Conservation (phyloP, 2,113 vertebrate species). For the Rallus limicola region DNA sequence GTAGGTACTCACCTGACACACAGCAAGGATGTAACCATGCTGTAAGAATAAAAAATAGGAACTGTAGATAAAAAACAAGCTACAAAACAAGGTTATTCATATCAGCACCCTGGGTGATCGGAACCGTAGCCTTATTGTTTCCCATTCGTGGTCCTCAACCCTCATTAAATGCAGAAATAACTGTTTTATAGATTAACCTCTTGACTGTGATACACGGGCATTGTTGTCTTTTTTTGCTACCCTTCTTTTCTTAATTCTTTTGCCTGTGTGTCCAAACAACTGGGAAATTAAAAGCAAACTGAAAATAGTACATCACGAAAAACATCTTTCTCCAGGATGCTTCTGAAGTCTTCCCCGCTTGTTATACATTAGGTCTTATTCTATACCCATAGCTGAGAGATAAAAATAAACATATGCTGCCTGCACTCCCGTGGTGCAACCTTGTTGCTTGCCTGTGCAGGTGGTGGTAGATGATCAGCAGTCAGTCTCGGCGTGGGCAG, state of each 20-base stretch:
- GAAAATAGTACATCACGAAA: neutral
- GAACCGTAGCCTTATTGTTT: neutral
- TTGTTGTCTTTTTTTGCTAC: conserved; percentile 5
- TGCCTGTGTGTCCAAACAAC: conserved; percentile 2
- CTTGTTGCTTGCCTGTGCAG: neutral
- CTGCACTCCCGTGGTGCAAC: neutral
- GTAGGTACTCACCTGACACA: neutral
- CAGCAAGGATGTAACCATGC: neutral
- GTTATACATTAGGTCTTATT: neutral
- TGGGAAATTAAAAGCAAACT: conserved; percentile 43
- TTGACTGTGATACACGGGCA: neutral
- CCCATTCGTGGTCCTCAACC: neutral
- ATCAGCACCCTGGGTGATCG: neutral
- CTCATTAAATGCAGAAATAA: neutral
- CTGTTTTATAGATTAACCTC: neutral
- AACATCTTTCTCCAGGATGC: neutral
- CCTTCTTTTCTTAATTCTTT: conserved; percentile 17
- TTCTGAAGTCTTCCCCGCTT: neutral
- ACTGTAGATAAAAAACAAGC: neutral
- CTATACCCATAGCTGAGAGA: neutral
- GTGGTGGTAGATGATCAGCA: neutral
- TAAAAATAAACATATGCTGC: neutral
- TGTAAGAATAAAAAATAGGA: neutral
- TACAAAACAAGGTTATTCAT: neutral
- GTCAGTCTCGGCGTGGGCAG: neutral